Conservation (phyloP, 2,113 vertebrate species). For the Osmerus eperlanus region DNA sequence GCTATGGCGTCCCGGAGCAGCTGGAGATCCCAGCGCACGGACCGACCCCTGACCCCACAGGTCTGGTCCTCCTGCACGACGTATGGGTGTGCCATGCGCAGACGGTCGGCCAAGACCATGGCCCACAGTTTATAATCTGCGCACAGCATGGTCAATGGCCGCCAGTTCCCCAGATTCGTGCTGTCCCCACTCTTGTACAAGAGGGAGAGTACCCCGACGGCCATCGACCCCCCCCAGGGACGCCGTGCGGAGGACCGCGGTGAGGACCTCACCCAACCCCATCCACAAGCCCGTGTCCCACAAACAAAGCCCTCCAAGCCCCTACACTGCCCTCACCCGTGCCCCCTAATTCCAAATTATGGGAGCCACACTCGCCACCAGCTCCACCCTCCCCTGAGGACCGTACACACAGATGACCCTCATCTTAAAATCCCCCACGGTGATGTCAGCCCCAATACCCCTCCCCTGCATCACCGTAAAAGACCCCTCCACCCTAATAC, state of each 20-base stretch:
- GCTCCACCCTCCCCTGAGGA: no score
- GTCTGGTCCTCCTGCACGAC: constrained; percentile 11
- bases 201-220: not conserved
- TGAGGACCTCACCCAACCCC: not conserved
- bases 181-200: not conserved
- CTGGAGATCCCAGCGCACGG: not conserved
- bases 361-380: no score
- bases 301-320: no score
- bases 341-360: no score
- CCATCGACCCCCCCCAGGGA: no score
- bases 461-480: no score
- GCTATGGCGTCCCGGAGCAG: not conserved
- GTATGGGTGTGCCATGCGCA: not conserved
- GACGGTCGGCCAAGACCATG: not conserved
- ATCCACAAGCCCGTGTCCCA: no score
- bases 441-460: no score
- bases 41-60: constrained; percentile 1
- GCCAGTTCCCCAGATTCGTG: not conserved
- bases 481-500: no score
- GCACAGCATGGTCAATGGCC: constrained; percentile 9
- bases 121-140: constrained; percentile 6
- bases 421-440: no score
- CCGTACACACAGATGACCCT: no score
- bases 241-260: not conserved
- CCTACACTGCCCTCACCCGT: no score